A percentile compares a stretch with the other conserved stretches of the same genome.
These are phyloP conservation scores for Sturnira hondurensis DNA, from an alignment of 2,113 vertebrate genomes.

Conservation along the genomic window DNA sequence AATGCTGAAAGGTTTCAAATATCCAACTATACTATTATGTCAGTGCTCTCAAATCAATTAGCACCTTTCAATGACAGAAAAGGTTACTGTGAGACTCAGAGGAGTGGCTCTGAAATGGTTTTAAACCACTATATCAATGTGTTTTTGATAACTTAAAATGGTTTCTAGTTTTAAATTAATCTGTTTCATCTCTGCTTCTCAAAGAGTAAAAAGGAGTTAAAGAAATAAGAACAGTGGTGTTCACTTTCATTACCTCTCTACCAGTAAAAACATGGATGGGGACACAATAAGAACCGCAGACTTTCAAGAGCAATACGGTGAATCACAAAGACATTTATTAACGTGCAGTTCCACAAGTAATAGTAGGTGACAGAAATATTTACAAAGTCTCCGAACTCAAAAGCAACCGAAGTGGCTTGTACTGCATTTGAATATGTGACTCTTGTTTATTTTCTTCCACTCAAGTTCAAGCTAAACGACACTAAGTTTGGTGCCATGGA, in stretches of 20 bases:
- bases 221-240: background rate
- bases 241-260: constrained; percentile 10
- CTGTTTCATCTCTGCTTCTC: constrained; percentile 41
- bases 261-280: background rate
- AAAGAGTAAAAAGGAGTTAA: background rate
- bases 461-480: constrained; percentile 46
- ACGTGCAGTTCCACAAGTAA: background rate
- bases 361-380: background rate
- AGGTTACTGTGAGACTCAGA: constrained; percentile 76
- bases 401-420: constrained; percentile 32
- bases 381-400: constrained; percentile 63
- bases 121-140: constrained; percentile 9
- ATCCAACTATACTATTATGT: constrained; percentile 84
- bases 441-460: constrained; percentile 61
- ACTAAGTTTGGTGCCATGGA: background rate
- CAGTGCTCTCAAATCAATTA: constrained; percentile 84
- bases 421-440: background rate
- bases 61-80: constrained; percentile 82
- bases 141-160: constrained; percentile 49
- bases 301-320: background rate
- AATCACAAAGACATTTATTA: background rate
- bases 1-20: constrained; percentile 82
- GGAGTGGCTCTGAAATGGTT: constrained; percentile 17
- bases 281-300: background rate
- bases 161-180: constrained; percentile 46